Base-by-base conservation (phyloP, 2,797 vertebrate genomes). In the Dromococcyx pavoninus region DNA sequence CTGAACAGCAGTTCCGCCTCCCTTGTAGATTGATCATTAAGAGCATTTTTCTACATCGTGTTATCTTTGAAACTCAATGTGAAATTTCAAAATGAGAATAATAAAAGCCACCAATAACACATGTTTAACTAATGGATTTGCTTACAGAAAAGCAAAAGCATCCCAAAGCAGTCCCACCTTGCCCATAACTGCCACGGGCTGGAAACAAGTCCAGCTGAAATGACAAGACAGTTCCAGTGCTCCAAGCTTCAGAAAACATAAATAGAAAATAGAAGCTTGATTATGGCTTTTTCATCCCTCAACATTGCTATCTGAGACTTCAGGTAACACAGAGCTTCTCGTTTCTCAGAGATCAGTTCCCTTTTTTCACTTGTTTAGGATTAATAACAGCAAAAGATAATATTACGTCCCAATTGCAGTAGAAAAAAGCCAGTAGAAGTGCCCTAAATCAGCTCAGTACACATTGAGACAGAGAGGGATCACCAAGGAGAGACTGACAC, bases 31-130 rank as follows among this genome's bases (percentile, higher is more conserved):
- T 93, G 79, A 81, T 87, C 81, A 91, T 80, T 87, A 89, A 81
- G 89, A 95, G 32, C 64, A 69, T 91, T 94, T 94, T 77, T 83
- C 69, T 89, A 82, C 53, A 81, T 64, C 77, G 71, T 51, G 50
- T 61, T 86, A 18, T 84, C 81, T 89, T 65, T 57, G 43, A 89
- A 91, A 89, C 22, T 37, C 41, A 25, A n/a, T 60, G 50, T 64
- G 73, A 86, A 89, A 80, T 73, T 82, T 91, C 54, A 76, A 73
- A 76, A 79, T 41, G 33, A 69, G 39, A 77, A 64, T 64, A 83
- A 88, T 24, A 73, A 57, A 56, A 0, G 0, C 37, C 1, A 0
- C 46, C 74, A 69, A 58, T 83, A 76, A 41, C 35, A 46, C 7
- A 16, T 2, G 8, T 87, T 75, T 86, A 54, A 70, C 70, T 90